phyloP scores from a whole-genome alignment of 2,888 invertebrate genomes.

The Tricholauxania praeusta region DNA sequence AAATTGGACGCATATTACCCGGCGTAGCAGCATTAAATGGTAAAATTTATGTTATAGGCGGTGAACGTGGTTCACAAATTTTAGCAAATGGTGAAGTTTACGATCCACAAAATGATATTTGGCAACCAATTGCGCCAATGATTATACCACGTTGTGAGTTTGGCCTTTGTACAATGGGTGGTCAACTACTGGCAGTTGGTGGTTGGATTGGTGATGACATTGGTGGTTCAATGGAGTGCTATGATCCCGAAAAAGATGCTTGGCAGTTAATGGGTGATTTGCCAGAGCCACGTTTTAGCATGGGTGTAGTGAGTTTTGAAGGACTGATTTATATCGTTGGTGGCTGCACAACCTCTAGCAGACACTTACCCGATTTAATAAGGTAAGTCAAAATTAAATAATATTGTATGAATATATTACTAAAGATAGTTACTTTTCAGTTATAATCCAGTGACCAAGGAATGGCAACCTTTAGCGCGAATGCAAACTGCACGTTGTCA shows the following conservation, averaged over 20 bases:
- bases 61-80: slow-evolving; percentile 91
- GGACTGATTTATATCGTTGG: slow-evolving; percentile 87
- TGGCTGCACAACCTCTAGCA: slow-evolving; percentile 84
- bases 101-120: slow-evolving; percentile 76
- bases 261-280: slow-evolving; percentile 85
- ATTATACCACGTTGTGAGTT: slow-evolving; percentile 90
- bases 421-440: slow-evolving; percentile 62
- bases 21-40: slow-evolving; percentile 88
- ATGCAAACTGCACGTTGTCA: slow-evolving; percentile 88
- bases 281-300: slow-evolving; percentile 88
- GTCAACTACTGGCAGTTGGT: slow-evolving; percentile 87
- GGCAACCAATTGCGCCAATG: slow-evolving; percentile 78
- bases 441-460: slow-evolving; percentile 83
- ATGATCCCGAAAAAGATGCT: slow-evolving; percentile 81
- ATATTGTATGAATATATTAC: not conserved
- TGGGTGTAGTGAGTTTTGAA: slow-evolving; percentile 84
- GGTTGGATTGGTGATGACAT: slow-evolving; percentile 95
- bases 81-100: slow-evolving; percentile 89
- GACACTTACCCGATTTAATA: slow-evolving; percentile 83
- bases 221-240: slow-evolving; percentile 88
- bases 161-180: slow-evolving; percentile 86
- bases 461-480: slow-evolving; percentile 81
- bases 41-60: slow-evolving; percentile 90
- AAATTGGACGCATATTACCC: slow-evolving; percentile 86
- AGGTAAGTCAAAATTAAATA: slow-evolving; percentile 52